Evolutionary conservation across 64 coral and sea anemone genomes (phyloP), one percentile per base, ranked within the genome.

Genomic region (Catalaphyllia jardinei): DNA sequence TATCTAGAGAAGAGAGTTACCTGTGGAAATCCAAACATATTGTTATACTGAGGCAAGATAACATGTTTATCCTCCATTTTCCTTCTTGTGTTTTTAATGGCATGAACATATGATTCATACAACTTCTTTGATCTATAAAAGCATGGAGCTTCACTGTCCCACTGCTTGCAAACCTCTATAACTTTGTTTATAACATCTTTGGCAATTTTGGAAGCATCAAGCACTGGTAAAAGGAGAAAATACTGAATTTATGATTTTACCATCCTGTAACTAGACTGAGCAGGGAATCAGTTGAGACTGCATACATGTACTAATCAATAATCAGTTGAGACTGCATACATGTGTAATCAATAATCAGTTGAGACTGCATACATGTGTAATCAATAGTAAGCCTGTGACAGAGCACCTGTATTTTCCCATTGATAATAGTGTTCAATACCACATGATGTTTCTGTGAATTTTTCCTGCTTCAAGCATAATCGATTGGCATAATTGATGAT

Each of bases 31-130:
- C 91, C 91, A 86, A 99, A 91, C 24, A 95, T 39, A 74, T 42
- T 88, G 61, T 95, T 99, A 67, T 95, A 93, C 39, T 95, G 78
- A 60, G 93, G 91, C 10, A 95, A 83, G n/a, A 99, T 88, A 6
- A 95, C 91, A 86, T 99, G 97, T 60, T 87, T 95, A 74, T 99
- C 97, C 79, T 99, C 97, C 97, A 99, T 99, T 75, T 95, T 99
- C 54, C 93, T 93, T 18, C 97, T 82, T 71, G 97, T 99, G 49
- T 99, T 99, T 49, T 99, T 95, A 28, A 93, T 93, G 11, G 90
- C 94, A 65, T 99, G 79, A 33, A 86, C 93, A 57, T 42, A 99
- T 22, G 93, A 83, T 42, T 95, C 93, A 79, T 99, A 99, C 4
- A 35, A 29, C 54, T 77, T 90, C 64, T 76, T 93, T 49, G 91